Base-by-base conservation (phyloP, 2,888 invertebrate genomes). In the Patella depressa region DNA sequence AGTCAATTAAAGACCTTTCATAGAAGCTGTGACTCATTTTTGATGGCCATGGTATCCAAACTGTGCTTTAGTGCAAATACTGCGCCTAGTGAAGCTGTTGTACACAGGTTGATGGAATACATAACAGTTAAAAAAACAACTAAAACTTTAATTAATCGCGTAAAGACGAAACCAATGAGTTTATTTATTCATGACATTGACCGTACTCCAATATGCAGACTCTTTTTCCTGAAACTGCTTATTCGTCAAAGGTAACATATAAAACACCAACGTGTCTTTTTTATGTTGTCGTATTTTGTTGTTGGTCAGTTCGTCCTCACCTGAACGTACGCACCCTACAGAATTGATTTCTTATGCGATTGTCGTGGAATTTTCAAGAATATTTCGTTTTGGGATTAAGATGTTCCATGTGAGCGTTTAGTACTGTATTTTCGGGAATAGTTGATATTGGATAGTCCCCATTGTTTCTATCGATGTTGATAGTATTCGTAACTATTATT, bases 191-290 rank as follows among this genome's bases (percentile, higher is more conserved):
- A 87, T 69, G 79, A 84, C 53, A 83, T 89, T 76, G 88, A 88
- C 78, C 87, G 87, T 7, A 88, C 83, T 9, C 89, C 88, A n/a
- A 88, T 89, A 9, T 83, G 89, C 11, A 78, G 89, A 45, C 88
- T 88, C 3, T 88, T 88, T 74, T 79, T 88, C 55, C 83, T 89
- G 24, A 87, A 89, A 75, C 84, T 87, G 54, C 83, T 89, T 19
- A 83, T 89, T 24, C 79, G 83, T 72, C 82, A 87, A 71, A 85
- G 84, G 89, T 89, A 78, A 45, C 45, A 9, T 45, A 1, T 45
- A 45, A 45, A 45, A 9, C 1, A 7, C 45, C 29, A 45, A 45
- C 45, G 5, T 45, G 45, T 29, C 24, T 45, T 45, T 45, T 45
- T 45, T 7, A 45, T 45, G 45, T 4, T 45, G 45, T 45, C 9